These are phyloP conservation scores for Nephrotoma guestfalica DNA, from an alignment of 2,888 invertebrate species.

Conservation along the genomic window DNA sequence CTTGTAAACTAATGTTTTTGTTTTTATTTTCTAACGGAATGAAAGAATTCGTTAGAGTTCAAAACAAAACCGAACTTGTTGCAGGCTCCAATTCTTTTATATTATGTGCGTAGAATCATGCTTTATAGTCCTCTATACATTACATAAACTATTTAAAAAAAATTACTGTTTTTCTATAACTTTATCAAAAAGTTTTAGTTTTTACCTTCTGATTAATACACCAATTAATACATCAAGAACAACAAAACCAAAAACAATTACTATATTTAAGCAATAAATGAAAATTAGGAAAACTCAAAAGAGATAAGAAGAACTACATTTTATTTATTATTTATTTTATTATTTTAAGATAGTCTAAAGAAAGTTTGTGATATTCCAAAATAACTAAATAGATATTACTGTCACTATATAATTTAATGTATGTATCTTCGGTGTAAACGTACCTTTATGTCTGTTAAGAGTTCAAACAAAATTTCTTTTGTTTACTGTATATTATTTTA, in stretches of 20 bases:
- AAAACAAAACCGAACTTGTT: neutral
- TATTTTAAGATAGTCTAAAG: slow-evolving; percentile 8
- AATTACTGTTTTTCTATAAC: neutral
- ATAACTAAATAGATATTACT: neutral
- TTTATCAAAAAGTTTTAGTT: neutral
- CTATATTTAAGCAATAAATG: neutral
- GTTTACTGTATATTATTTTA: too few species aligned
- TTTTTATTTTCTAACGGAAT: neutral
- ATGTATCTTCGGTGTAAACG: neutral
- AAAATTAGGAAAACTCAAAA: neutral
- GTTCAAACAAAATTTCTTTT: too few species aligned
- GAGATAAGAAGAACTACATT: neutral
- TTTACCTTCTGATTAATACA: slow-evolving; percentile 19
- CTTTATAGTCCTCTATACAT: too few species aligned
- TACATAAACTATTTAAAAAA: too few species aligned
- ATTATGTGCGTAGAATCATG: too few species aligned
- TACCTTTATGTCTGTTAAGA: too few species aligned
- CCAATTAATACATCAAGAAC: slow-evolving; percentile 15
- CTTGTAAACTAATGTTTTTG: neutral
- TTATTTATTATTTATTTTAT: neutral
- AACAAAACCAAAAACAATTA: slow-evolving; percentile 8
- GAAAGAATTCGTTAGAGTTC: neutral
- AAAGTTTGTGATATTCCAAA: neutral
- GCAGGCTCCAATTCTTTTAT: too few species aligned
- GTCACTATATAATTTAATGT: neutral